Percentiles rank a stretch among this genome's conserved stretches.
Evolutionary conservation across 2,797 vertebrate species (phyloP).

Genomic region (Manis crassicaudata): DNA sequence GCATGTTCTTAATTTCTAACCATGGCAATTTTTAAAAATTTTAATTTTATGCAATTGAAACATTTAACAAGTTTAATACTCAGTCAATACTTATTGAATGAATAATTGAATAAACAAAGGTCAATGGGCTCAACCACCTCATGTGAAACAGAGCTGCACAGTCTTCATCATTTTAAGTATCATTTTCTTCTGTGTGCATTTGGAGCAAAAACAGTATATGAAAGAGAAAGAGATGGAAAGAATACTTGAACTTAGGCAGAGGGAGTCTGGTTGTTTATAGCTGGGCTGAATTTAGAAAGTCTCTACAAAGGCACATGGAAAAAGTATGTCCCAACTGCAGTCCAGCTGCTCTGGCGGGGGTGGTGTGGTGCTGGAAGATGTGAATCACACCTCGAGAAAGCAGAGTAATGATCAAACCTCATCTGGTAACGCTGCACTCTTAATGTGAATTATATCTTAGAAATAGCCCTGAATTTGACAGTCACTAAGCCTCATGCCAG

Average conservation of each 20-base stretch:
- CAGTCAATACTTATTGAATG: neutral
- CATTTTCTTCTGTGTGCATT: neutral
- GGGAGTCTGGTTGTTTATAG: neutral
- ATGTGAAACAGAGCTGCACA: neutral
- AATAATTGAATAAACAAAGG: neutral
- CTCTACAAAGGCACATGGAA: neutral
- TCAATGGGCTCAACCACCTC: neutral
- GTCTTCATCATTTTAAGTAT: neutral
- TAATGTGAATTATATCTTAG: constrained; percentile 66
- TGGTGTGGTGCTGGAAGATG: neutral
- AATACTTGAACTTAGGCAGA: neutral
- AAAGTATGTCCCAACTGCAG: neutral
- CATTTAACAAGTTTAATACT: neutral
- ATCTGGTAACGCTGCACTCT: constrained; percentile 6
- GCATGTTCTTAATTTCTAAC: constrained; percentile 7
- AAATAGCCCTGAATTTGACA: constrained; percentile 65
- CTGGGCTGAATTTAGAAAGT: neutral
- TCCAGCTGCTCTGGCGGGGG: neutral
- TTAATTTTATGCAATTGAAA: neutral
- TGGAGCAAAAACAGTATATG: neutral
- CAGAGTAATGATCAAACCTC: constrained; percentile 38
- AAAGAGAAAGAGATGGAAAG: neutral
- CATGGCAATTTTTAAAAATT: neutral
- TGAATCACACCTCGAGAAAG: constrained; percentile 56
- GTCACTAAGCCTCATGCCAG: constrained; percentile 59